A percentile compares a stretch with the other conserved stretches of the same genome.
These are phyloP conservation scores for Zaprionus bogoriensis DNA, from an alignment of 2,888 invertebrate species.

Conservation along the genomic window DNA sequence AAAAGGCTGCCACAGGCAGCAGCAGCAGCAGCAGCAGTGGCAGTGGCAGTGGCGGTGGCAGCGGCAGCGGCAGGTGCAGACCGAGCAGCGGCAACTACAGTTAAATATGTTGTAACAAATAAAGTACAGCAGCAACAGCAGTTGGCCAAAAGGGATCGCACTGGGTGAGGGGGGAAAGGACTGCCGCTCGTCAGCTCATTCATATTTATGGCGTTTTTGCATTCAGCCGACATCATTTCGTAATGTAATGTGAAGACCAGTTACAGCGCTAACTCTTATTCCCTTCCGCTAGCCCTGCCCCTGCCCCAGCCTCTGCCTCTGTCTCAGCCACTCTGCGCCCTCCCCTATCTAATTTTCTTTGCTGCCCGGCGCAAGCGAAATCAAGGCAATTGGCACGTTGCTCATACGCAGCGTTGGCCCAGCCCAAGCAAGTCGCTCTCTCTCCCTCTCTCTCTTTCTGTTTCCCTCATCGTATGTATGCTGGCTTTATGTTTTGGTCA, in stretches of 20 bases:
- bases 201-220: constrained; percentile 79
- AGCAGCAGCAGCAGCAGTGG: constrained; percentile 12
- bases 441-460: background rate
- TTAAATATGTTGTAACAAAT: constrained; percentile 77
- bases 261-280: constrained; percentile 50
- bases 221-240: constrained; percentile 75
- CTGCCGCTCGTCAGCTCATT: constrained; percentile 73
- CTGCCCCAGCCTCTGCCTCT: too few species aligned
- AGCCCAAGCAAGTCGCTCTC: too few species aligned
- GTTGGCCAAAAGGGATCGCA: constrained; percentile 56
- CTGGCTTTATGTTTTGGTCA: constrained; percentile 70
- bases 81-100: constrained; percentile 55
- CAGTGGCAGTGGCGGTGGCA: background rate
- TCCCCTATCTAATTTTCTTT: constrained; percentile 11
- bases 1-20: constrained; percentile 62
- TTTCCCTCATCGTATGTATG: background rate
- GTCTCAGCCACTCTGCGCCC: background rate
- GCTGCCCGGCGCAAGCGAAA: constrained; percentile 37
- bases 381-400: constrained; percentile 77
- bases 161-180: background rate
- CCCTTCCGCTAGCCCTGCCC: too few species aligned
- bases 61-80: constrained; percentile 32
- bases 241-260: constrained; percentile 72
- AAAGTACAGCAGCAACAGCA: constrained; percentile 60
- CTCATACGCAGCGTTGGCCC: constrained; percentile 66